Evolutionary conservation across 1,140 invertebrate genomes (phyloP).

Genomic region (Caenorhabditis elegans): DNA sequence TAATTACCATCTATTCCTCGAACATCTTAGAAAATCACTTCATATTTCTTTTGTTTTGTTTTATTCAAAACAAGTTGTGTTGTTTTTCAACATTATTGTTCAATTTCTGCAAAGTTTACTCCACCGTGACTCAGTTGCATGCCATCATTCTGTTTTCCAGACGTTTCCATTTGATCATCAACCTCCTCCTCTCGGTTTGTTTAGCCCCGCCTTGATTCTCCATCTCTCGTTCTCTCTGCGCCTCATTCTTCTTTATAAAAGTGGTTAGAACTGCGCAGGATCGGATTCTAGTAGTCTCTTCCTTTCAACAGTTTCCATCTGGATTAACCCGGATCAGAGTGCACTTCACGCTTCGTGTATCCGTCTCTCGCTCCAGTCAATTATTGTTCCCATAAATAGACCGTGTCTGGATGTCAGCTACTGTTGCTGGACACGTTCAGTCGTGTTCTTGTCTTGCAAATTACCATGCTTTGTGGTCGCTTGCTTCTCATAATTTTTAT

Average conservation of each 20-base stretch:
- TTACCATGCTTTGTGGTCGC: conserved; percentile 5
- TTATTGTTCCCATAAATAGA: conserved; percentile 10
- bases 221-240: not conserved
- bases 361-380: not conserved
- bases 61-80: too few species aligned
- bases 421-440: not conserved
- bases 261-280: conserved; percentile 1
- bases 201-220: conserved; percentile 12
- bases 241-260: conserved; percentile 20
- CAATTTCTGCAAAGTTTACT: not conserved
- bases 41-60: too few species aligned
- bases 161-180: not conserved
- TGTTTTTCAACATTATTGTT: too few species aligned
- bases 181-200: not conserved
- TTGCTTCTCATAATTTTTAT: too few species aligned
- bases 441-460: not conserved
- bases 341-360: conserved; percentile 15
- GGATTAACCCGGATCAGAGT: conserved; percentile 21
- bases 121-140: not conserved
- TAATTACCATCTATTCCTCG: not conserved
- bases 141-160: not conserved
- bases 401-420: not conserved
- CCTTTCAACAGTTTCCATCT: not conserved
- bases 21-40: too few species aligned
- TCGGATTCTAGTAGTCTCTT: conserved; percentile 15